Evolutionary conservation across 1,140 invertebrate genomes (phyloP), one percentile per base, ranked within the genome.

Genomic region (Diplogasteroides magnus): DNA sequence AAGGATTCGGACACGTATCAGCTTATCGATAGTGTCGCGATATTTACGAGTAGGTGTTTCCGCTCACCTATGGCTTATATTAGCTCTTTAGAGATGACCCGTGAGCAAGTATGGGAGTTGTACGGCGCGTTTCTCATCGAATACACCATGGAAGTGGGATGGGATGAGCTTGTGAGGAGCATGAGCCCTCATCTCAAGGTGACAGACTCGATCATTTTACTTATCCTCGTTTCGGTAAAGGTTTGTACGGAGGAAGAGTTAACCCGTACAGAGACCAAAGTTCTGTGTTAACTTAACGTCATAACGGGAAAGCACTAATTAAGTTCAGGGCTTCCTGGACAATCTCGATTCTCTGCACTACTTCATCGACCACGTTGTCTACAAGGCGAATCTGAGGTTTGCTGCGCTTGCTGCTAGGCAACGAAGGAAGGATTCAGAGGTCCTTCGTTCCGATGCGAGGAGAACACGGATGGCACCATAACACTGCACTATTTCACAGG

Each of bases 401-500:
- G 6, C 37, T 48, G 37, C 37, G 6, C 37, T 19, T 48, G 6
- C 19, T 19, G 37, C 6, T 6, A 48, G 6, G 6, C 19, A 19
- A 11, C 6, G 19, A 48, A 48, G 37, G 6, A 48, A 11, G 6
- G 37, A 11, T 48, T 6, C 26, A 64, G 77, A 19, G 76, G 76
- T 3, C 76, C 79, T 2, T 76, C 71, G 13, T 78, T 82, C 73
- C 83, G 84, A 48, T 83, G 82, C 65, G 84, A 85, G 31, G 71
- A 72, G 27, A 76, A 80, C 19, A 68, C 67, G 6, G 79, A 84
- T 60, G 83, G 78, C 2, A 74, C 66, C 14, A 71, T 85, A 11
- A 74, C 72, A 2, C 62, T 84, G 11, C 84, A 84, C 69, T 85
- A 84, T 64, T 85, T 83, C 72, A 83, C 80, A 3, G 74, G 71